Conservation (phyloP, 2,888 invertebrate species). For the Clunio marinus region DNA sequence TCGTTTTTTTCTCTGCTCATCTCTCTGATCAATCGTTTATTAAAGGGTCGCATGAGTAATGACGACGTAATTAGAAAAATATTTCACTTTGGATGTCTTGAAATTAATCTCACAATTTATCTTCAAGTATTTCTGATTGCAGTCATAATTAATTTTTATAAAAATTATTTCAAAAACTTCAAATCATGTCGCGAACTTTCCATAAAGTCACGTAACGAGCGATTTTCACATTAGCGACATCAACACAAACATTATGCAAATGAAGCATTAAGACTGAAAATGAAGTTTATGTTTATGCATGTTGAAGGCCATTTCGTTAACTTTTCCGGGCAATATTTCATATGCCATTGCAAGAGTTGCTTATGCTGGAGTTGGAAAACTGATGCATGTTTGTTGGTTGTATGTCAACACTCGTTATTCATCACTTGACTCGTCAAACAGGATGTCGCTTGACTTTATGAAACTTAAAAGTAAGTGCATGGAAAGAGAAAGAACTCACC, state of each 20-base stretch:
- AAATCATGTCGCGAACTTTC: not conserved
- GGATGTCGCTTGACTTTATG: too few species aligned
- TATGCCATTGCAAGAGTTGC: not conserved
- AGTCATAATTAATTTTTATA: too few species aligned
- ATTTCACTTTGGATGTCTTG: too few species aligned
- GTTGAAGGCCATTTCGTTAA: not conserved
- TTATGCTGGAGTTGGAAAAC: not conserved
- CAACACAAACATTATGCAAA: not conserved
- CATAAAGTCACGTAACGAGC: not conserved
- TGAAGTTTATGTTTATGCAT: not conserved
- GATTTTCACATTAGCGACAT: not conserved
- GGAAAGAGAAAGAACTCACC: slow-evolving; percentile 34
- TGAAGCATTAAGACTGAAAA: not conserved
- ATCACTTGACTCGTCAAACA: not conserved
- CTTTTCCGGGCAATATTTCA: not conserved
- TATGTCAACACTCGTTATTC: not conserved
- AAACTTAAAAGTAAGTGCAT: not conserved
- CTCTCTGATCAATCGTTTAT: not conserved
- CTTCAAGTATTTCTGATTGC: too few species aligned
- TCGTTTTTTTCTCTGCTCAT: too few species aligned
- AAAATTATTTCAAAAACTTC: too few species aligned
- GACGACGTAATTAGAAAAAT: too few species aligned
- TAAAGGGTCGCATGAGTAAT: not conserved
- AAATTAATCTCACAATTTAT: too few species aligned
- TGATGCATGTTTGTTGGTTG: not conserved